Base-by-base conservation (phyloP, 2,888 invertebrate genomes). In the Gerris lacustris region DNA sequence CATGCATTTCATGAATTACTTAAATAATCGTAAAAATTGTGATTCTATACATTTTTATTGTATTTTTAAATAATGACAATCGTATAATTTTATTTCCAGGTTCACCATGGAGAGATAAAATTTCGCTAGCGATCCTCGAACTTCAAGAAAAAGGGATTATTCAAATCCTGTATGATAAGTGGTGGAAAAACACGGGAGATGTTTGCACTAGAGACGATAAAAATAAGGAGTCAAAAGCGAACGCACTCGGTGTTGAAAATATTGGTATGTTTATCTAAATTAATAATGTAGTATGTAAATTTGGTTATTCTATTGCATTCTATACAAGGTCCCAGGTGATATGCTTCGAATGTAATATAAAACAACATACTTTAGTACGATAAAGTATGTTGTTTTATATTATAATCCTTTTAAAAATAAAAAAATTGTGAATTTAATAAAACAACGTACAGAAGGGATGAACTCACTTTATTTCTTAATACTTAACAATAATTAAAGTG, bases 131-230 rank as follows among this genome's bases (percentile, higher is more conserved):
- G 1, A 96, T 97, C 77, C 83, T 98, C 45, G 94, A 96, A 78
- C 86, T 98, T 4, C 96, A 96, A 77, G 97, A 98, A 80, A 94
- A 94, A 78, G 96, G 96, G 0, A 90, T 90, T 67, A 92, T 94
- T 75, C 94, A 94, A 82, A 91, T 93, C 75, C 82, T 96, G 71
- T 96, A 96, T 80, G 96, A 95, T 79, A 96, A 95, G 80, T 98
- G 97, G 97, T 98, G 97, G 97, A 94, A 96, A 82, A 94, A 94
- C 78, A 93, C 94, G 0, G 94, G 94, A 0, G 92, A 94, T 77
- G 91, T 91, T 0, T 95, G 95, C 79, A 92, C 90, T 76, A 83
- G 94, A 69, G 92, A 94, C 75, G 90, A 91, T 77, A 89, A 89
- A 79, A 91, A 90, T 76, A 95, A 91, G 77, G 94, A 95, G 77